phyloP scores from a whole-genome alignment of 2,888 invertebrate species.

The Dasysyrphus tricinctus region DNA sequence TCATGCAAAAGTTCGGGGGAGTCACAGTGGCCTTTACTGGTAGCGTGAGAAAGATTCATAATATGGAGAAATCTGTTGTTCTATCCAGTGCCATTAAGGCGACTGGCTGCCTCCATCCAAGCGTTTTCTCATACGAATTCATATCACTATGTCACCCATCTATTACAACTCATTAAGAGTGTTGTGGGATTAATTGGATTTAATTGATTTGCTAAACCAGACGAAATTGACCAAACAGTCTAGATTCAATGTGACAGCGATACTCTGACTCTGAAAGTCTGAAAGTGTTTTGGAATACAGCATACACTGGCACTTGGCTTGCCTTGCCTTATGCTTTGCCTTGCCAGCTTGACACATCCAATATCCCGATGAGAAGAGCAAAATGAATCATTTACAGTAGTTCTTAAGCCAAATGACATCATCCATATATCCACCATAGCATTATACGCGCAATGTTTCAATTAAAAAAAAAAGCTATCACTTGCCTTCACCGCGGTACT shows the following conservation, averaged over 20 bases:
- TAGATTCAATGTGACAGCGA: slow-evolving; percentile 80
- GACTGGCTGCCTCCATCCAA: slow-evolving; percentile 58
- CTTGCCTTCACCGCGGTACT: slow-evolving; percentile 43
- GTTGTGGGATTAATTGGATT: slow-evolving; percentile 84
- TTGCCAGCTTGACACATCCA: slow-evolving; percentile 17
- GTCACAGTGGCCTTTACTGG: slow-evolving; percentile 81
- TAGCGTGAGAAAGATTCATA: slow-evolving; percentile 82
- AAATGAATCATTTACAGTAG: slow-evolving; percentile 69
- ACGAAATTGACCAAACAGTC: slow-evolving; percentile 83
- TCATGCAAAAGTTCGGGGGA: slow-evolving; percentile 83
- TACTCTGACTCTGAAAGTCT: slow-evolving; percentile 54
- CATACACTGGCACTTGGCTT: slow-evolving; percentile 21
- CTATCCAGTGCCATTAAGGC: slow-evolving; percentile 71
- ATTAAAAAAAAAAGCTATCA: slow-evolving; percentile 48
- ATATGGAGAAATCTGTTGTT: slow-evolving; percentile 76
- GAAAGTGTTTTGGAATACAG: slow-evolving; percentile 61
- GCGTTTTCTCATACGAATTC: slow-evolving; percentile 62
- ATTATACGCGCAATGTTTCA: slow-evolving; percentile 60
- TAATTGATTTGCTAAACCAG: slow-evolving; percentile 84
- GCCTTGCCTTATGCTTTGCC: slow-evolving; percentile 3
- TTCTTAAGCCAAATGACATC: slow-evolving; percentile 70
- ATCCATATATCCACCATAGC: slow-evolving; percentile 53
- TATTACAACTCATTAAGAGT: slow-evolving; percentile 83
- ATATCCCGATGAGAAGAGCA: not conserved
- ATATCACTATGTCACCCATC: slow-evolving; percentile 81